Percentiles rank a stretch among this genome's conserved stretches.
Evolutionary conservation across 2,113 vertebrate species (phyloP).

Genomic region (Crocuta crocuta): DNA sequence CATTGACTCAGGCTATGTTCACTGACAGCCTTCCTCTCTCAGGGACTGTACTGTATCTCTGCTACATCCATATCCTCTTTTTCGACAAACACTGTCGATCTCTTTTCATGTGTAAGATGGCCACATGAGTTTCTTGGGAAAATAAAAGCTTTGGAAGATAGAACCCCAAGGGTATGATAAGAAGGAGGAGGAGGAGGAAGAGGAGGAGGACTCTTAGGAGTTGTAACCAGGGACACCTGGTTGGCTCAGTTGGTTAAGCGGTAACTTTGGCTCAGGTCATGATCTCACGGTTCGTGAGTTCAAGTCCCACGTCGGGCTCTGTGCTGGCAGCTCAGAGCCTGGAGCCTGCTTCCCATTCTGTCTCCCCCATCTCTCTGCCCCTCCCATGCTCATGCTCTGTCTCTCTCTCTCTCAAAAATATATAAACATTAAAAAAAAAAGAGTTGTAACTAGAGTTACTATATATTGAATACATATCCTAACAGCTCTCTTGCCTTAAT

Average conservation of each 20-base stretch:
- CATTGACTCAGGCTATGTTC: neutral
- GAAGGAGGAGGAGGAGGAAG: neutral
- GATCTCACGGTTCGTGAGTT: too few species aligned
- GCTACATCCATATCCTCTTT: neutral
- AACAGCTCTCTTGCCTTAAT: too few species aligned
- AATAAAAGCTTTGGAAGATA: neutral
- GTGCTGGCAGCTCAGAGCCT: too few species aligned
- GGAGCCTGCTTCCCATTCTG: too few species aligned
- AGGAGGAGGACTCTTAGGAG: accelerated
- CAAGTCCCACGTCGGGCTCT: too few species aligned
- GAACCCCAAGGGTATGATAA: neutral
- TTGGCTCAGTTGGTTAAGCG: too few species aligned
- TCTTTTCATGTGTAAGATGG: neutral
- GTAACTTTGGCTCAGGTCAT: too few species aligned
- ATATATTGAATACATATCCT: accelerated
- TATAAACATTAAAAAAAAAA: too few species aligned
- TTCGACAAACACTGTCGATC: neutral
- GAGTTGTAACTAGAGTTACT: accelerated
- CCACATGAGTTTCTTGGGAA: neutral
- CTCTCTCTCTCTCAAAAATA: too few species aligned
- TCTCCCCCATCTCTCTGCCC: too few species aligned
- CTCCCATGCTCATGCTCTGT: too few species aligned
- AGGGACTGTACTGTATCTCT: accelerated
- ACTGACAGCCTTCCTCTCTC: neutral
- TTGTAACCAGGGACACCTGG: too few species aligned